Conservation (phyloP, 2,113 vertebrate species). For the Petaurus breviceps region DNA sequence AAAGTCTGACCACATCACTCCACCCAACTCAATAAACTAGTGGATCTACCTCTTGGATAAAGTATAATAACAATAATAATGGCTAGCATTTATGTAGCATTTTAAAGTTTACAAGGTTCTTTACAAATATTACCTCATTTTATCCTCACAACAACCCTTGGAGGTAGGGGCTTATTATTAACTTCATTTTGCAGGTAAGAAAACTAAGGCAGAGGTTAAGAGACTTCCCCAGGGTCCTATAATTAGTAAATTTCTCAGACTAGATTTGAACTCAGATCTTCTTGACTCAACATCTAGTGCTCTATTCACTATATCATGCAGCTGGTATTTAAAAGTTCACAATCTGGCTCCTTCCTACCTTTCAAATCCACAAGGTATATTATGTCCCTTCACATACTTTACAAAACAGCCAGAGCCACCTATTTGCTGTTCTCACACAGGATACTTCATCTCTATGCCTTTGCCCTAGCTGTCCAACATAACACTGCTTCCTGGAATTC, state of each 20-base stretch:
- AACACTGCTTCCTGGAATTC: too few species aligned
- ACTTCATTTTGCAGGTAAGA: neutral
- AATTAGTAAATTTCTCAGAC: neutral
- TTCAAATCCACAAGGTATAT: neutral
- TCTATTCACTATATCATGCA: neutral
- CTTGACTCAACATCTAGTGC: neutral
- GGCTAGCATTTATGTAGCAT: neutral
- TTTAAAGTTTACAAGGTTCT: neutral
- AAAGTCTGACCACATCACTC: neutral
- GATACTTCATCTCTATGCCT: too few species aligned
- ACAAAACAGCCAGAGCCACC: too few species aligned
- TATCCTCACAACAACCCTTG: neutral
- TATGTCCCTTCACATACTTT: too few species aligned
- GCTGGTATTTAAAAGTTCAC: too few species aligned
- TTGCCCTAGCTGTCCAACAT: too few species aligned
- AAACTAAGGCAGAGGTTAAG: too few species aligned
- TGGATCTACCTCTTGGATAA: neutral
- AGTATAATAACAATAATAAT: neutral
- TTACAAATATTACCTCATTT: neutral
- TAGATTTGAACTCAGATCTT: neutral
- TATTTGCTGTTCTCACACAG: too few species aligned
- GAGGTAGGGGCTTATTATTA: neutral
- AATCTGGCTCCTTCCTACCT: neutral
- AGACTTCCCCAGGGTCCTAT: neutral
- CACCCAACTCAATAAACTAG: neutral